Percentiles rank a stretch among this genome's conserved stretches.
phyloP scores from a whole-genome alignment of 2,888 invertebrate genomes.

The Zele albiditarsus region DNA sequence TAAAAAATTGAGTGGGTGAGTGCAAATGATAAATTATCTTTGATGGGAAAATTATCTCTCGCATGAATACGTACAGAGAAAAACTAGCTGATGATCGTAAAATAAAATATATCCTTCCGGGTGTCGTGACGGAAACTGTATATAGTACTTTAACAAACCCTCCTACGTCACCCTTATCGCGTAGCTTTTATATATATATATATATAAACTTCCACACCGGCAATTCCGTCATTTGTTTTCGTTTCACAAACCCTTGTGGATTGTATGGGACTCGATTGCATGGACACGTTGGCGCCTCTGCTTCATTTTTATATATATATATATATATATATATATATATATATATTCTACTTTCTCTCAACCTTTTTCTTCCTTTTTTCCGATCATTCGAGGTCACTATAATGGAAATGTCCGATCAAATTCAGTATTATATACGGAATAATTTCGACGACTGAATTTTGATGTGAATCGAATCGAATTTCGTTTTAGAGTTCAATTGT shows the following conservation, averaged over 20 bases:
- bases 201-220: neutral
- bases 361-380: neutral
- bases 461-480: too few species aligned
- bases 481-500: too few species aligned
- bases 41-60: neutral
- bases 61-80: neutral
- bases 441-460: too few species aligned
- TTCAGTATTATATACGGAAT: too few species aligned
- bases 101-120: neutral
- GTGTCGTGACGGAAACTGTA: neutral
- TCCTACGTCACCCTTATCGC: neutral
- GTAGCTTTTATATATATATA: neutral
- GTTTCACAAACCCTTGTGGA: conserved; percentile 16
- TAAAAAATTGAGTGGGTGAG: neutral
- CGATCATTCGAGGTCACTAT: neutral
- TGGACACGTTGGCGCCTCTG: conserved; percentile 34
- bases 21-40: neutral
- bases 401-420: too few species aligned
- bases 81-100: neutral
- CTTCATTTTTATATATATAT: neutral
- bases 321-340: neutral
- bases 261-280: conserved; percentile 10
- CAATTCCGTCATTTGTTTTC: conserved; percentile 32
- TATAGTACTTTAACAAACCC: neutral
- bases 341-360: neutral